phyloP scores from a whole-genome alignment of 2,888 invertebrate species.

The Strigamia transsilvanica region DNA sequence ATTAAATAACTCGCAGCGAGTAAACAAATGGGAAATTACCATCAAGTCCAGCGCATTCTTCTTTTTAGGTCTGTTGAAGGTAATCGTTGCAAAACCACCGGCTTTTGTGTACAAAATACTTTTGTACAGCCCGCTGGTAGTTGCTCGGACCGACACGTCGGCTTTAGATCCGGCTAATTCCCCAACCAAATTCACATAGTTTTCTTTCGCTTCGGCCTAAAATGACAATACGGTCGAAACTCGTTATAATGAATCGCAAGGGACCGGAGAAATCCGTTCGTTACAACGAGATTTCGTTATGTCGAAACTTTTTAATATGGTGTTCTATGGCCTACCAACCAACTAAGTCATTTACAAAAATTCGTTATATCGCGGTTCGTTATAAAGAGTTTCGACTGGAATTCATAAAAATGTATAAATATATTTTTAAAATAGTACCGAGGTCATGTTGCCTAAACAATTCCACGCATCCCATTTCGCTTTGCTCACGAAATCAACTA shows the following conservation, averaged over 20 bases:
- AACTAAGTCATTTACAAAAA: too few relatives aligned
- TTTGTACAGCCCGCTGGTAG: background rate
- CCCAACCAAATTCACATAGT: conserved; percentile 67
- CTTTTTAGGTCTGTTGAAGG: conserved; percentile 78
- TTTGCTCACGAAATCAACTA: conserved; percentile 69
- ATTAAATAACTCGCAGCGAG: background rate
- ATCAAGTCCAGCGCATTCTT: conserved; percentile 78
- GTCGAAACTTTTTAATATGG: too few relatives aligned
- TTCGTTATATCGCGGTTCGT: too few relatives aligned
- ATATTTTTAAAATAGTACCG: conserved; percentile 3
- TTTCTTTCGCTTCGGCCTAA: conserved; percentile 67
- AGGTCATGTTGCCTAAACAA: conserved; percentile 64
- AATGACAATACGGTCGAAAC: too few relatives aligned
- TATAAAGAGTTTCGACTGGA: too few relatives aligned
- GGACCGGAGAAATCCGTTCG: too few relatives aligned
- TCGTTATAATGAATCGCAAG: too few relatives aligned
- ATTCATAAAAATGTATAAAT: conserved; percentile 63
- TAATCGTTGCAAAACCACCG: conserved; percentile 66
- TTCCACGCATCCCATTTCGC: conserved; percentile 71
- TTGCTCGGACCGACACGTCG: conserved; percentile 54
- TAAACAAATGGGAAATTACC: conserved; percentile 59
- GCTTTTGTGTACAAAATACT: background rate
- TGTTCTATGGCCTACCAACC: too few relatives aligned
- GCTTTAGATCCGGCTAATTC: conserved; percentile 60
- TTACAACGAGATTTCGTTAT: too few relatives aligned